Evolutionary conservation across 2,113 vertebrate species (phyloP).

Genomic region (Panthera tigris): DNA sequence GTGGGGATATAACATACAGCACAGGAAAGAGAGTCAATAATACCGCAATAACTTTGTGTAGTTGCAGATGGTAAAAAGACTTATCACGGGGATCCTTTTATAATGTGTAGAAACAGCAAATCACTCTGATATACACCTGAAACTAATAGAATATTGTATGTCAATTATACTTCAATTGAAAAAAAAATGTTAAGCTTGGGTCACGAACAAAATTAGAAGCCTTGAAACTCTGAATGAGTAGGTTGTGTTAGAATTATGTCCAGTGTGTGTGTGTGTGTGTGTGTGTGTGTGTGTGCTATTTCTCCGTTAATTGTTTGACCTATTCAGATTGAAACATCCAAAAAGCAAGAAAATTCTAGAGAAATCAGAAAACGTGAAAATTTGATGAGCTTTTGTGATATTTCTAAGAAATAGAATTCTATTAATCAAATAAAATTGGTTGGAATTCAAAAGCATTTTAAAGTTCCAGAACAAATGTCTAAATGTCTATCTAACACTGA

Average conservation of each 20-base stretch:
- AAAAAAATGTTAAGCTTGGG: background rate
- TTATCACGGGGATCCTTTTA: background rate
- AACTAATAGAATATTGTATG: background rate
- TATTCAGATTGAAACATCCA: background rate
- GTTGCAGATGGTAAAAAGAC: background rate
- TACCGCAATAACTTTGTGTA: background rate
- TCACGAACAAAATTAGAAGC: background rate
- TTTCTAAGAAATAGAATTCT: slow-evolving; percentile 6
- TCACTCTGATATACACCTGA: background rate
- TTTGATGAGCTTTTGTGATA: background rate
- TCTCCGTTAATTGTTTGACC: background rate
- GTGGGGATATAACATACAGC: background rate
- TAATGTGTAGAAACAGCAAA: background rate
- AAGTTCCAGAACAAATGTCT: slow-evolving; percentile 9
- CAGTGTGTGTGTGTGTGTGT: background rate
- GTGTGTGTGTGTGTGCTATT: background rate
- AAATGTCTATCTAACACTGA: background rate
- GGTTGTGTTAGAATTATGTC: background rate
- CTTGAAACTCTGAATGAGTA: background rate
- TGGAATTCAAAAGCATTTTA: background rate
- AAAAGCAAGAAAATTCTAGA: background rate
- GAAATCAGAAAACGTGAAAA: background rate
- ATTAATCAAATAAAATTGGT: background rate
- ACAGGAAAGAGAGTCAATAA: background rate
- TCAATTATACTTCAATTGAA: background rate